Base-by-base conservation (phyloP, 1,140 invertebrate genomes). In the Eubasilissa regina region DNA sequence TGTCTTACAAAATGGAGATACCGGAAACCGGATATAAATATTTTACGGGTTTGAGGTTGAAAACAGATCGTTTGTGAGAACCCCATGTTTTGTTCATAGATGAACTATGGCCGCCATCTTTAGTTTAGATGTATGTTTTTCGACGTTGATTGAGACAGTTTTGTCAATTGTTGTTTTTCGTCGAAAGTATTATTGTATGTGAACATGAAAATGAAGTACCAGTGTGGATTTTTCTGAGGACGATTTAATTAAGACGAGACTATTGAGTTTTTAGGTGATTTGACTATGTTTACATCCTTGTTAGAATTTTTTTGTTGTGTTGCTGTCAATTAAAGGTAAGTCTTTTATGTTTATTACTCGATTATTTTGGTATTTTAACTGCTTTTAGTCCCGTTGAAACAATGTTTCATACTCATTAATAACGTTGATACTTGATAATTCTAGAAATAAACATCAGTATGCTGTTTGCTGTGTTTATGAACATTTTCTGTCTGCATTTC, bases 71-170 rank as follows among this genome's bases (percentile, higher is more conserved):
- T 88, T 86, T 85, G 84, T 87, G 87, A 87, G 86, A 86, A 87
- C 88, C 88, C 87, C 87, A 87, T 89, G 88, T 89, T 89, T 89
- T 89, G 88, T 87, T 88, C 87, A 86, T 86, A 88, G 88, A 88
- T 88, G 88, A 87, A 87, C 88, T 73, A 89, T 89, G 88, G 87
- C 87, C 87, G 87, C 88, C 88, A 89, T 89, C 87, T 89, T 89
- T 86, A 86, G 88, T 84, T 88, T 86, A 87, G 86, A 86, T 88
- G 85, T 88, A 89, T 89, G 88, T 89, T 89, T 89, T 77, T 89
- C 87, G 85, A 88, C 87, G 87, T 88, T 87, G 87, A 87, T 88
- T 85, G 86, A 84, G 81, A 87, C 85, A 87, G 87, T 77, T 56
- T 47, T 55, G 75, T 55, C 75, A 70, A 55, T 68, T 77, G 44